Evolutionary conservation across 2,888 invertebrate species (phyloP), one percentile per base, ranked within the genome.

Genomic region (Zaprionus bogoriensis): DNA sequence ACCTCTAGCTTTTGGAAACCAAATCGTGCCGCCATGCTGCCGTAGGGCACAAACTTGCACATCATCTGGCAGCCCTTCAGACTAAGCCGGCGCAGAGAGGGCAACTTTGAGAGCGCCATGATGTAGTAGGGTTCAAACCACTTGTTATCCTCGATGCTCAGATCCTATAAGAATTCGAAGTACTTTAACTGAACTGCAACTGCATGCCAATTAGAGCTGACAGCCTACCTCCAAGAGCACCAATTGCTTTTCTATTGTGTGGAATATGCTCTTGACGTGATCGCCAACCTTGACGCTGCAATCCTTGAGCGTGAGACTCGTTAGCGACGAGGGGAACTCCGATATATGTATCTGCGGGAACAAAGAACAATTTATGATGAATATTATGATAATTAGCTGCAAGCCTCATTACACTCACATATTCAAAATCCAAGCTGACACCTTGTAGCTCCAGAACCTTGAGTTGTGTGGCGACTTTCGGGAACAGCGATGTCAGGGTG

Each of bases 121-220:
- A 96, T 91, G 39, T 94, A 93, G 60, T 95, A 94, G 0, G 95
- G 94, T 50, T 94, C 93, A 62, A 96, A 92, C 96, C 96, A 96
- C 4, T 92, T 91, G 86, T 95, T 96, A 62, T 93, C 92, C 25
- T 95, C 95, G 51, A 96, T 91, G 80, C 95, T 93, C 45, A 96
- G 86, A 44, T 93, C 93, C 95, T 95, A 20, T n/a, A 88, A 58
- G 87, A 88, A 68, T 12, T 30, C n/a, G 2, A 5, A 0, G 0
- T 1, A 0, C 4, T 19, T 14, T 10, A 20, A 1, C 2, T 23
- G 2, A 7, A 0, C 5, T 10, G 3, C 12, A 30, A 27, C 9
- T 9, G 1, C 20, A 19, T 32, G 28, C 27, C 1, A 12, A 28
- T 46, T 20, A 4, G 7, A 4, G 1, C 3, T 5, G 0, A 6